These are phyloP conservation scores for Cephus pygmeus DNA, from an alignment of 2,888 invertebrate genomes.

Conservation along the genomic window DNA sequence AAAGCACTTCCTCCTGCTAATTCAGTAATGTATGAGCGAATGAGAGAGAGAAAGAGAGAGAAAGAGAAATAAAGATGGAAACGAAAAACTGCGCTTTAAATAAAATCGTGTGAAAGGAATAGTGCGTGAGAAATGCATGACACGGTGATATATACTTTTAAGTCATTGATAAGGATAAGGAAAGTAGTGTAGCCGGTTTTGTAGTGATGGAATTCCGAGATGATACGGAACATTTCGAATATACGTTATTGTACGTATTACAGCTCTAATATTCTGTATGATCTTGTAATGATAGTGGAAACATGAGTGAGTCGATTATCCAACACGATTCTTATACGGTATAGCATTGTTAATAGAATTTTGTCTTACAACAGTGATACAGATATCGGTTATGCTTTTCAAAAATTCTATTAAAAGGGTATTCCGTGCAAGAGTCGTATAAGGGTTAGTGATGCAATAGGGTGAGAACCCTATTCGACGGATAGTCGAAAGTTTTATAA, in stretches of 20 bases:
- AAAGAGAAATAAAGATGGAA: conserved; percentile 17
- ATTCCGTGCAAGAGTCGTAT: neutral
- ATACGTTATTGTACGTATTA: neutral
- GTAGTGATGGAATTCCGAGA: neutral
- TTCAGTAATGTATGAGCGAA: conserved; percentile 7
- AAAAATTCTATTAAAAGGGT: neutral
- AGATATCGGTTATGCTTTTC: neutral
- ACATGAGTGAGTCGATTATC: neutral
- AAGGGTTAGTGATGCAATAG: neutral
- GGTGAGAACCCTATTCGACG: neutral
- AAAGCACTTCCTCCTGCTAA: neutral
- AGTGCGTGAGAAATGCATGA: conserved; percentile 9
- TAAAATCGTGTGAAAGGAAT: neutral
- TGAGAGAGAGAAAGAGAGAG: conserved; percentile 9
- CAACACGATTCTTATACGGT: neutral
- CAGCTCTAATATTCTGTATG: neutral
- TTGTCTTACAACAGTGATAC: neutral
- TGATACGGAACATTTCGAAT: neutral
- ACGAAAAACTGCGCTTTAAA: neutral
- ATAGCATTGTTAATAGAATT: neutral
- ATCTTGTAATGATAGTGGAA: neutral
- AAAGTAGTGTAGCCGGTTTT: conserved; percentile 24
- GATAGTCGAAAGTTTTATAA: neutral
- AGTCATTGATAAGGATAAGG: conserved; percentile 44
- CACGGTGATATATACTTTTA: conserved; percentile 46